Percentiles rank a stretch among this genome's conserved stretches.
phyloP scores from a whole-genome alignment of 2,113 vertebrate species.

The Pristiophorus japonicus region DNA sequence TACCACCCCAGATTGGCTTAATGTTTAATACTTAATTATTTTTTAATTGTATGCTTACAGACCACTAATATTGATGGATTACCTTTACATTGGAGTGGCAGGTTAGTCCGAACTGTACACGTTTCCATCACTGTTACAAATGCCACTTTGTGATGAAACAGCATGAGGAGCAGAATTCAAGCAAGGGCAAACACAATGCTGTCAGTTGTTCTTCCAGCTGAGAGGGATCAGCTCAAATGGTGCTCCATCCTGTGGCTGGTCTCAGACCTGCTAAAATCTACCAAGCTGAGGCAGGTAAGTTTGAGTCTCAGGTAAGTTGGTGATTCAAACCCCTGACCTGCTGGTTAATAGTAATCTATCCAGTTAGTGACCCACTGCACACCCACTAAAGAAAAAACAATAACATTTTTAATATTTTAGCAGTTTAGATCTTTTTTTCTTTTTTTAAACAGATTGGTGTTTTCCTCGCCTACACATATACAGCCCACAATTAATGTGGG shows the following conservation, averaged over 20 bases:
- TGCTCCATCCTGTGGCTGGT: background rate
- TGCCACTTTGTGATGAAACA: background rate
- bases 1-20: background rate
- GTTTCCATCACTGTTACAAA: background rate
- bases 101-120: background rate
- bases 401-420: background rate
- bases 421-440: background rate
- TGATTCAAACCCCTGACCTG: background rate
- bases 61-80: background rate
- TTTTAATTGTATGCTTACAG: too few species aligned
- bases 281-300: slow-evolving; percentile 5
- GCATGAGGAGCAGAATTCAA: background rate
- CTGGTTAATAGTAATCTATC: background rate
- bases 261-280: background rate
- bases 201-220: too few species aligned
- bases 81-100: background rate
- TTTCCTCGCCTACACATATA: background rate
- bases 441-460: background rate
- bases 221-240: background rate
- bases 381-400: background rate
- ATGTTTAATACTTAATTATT: background rate
- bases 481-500: slow-evolving; percentile 25
- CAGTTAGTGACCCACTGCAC: background rate
- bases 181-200: background rate
- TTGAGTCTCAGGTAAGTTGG: background rate